Percentiles rank a stretch among this genome's conserved stretches.
Conservation (phyloP, 2,113 vertebrate genomes). For the Caranx melampygus region DNA sequence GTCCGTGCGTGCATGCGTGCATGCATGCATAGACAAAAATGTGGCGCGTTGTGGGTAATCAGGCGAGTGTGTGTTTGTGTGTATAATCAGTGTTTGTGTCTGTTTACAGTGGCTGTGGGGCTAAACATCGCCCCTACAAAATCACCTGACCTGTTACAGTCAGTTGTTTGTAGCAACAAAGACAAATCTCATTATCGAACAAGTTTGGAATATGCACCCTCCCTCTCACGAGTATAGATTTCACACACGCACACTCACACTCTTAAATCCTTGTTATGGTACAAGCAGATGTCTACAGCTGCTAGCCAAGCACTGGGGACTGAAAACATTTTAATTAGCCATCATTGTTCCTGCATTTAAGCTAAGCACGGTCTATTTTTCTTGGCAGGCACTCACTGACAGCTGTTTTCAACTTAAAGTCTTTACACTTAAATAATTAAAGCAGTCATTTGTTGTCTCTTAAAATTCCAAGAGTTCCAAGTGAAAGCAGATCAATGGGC, state of each 20-base stretch:
- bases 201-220: constrained; percentile 26
- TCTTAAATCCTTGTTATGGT: constrained; percentile 52
- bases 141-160: constrained; percentile 13
- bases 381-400: constrained; percentile 34
- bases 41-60: constrained; percentile 7
- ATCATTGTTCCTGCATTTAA: constrained; percentile 60
- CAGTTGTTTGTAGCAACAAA: constrained; percentile 32
- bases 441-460: constrained; percentile 33
- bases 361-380: constrained; percentile 44
- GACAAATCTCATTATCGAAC: constrained; percentile 39
- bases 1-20: not conserved
- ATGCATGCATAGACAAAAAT: not conserved
- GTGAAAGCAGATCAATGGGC: constrained; percentile 23
- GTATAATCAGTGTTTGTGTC: not conserved
- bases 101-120: constrained; percentile 17
- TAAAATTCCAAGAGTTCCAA: constrained; percentile 14
- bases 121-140: constrained; percentile 6
- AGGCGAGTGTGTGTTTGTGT: constrained; percentile 10
- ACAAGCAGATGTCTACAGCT: constrained; percentile 59
- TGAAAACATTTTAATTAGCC: constrained; percentile 67
- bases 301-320: constrained; percentile 55
- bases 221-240: constrained; percentile 7
- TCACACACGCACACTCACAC: constrained; percentile 12
- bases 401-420: constrained; percentile 25
- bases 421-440: constrained; percentile 44